These are phyloP conservation scores for Ceramica pisi DNA, from an alignment of 2,888 invertebrate species.

Conservation along the genomic window DNA sequence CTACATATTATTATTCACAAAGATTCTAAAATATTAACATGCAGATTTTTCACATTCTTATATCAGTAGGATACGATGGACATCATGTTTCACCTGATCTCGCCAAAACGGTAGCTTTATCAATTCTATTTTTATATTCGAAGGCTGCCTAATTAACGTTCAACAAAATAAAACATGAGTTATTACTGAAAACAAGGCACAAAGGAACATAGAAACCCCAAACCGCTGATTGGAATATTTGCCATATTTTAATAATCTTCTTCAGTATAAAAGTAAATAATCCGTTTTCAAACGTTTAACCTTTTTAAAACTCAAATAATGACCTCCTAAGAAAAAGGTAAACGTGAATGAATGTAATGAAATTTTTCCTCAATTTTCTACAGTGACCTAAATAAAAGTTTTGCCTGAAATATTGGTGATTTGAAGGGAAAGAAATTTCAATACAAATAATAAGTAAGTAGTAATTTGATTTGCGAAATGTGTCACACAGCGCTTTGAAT, in stretches of 20 bases:
- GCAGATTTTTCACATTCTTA: too few species aligned
- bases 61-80: neutral
- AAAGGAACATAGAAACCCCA: slow-evolving; percentile 26
- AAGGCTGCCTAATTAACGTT: slow-evolving; percentile 15
- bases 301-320: slow-evolving; percentile 69
- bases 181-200: slow-evolving; percentile 13
- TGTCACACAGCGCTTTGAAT: neutral
- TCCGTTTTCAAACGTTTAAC: slow-evolving; percentile 63
- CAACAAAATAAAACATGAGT: slow-evolving; percentile 28
- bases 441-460: slow-evolving; percentile 41
- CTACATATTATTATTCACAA: neutral
- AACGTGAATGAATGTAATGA: slow-evolving; percentile 71
- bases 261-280: slow-evolving; percentile 67
- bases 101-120: neutral
- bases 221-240: slow-evolving; percentile 45
- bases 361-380: slow-evolving; percentile 70
- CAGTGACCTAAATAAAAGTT: slow-evolving; percentile 63
- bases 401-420: slow-evolving; percentile 61
- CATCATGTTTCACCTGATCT: neutral
- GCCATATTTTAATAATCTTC: slow-evolving; percentile 57
- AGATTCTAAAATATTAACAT: neutral
- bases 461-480: slow-evolving; percentile 14
- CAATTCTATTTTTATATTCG: neutral
- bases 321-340: slow-evolving; percentile 68
- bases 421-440: slow-evolving; percentile 60